Percentiles rank a stretch among this genome's conserved stretches.
Conservation (phyloP, 1,140 invertebrate species). For the Zophobas atratus region DNA sequence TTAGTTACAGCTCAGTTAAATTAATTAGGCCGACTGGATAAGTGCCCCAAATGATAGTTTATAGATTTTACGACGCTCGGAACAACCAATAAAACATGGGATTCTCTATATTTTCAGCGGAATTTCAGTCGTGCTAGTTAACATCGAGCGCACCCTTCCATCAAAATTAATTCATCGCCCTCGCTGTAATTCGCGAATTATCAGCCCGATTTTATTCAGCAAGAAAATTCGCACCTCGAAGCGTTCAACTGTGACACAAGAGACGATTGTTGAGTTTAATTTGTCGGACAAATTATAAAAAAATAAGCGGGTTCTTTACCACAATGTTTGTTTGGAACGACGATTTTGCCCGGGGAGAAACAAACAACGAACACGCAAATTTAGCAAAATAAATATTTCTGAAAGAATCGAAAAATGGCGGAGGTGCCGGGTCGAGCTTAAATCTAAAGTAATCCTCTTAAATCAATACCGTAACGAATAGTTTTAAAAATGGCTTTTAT, state of each 20-base stretch:
- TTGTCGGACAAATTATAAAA: constrained; percentile 10
- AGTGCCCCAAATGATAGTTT: constrained; percentile 40
- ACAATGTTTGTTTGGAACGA: constrained; percentile 18
- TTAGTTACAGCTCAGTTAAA: constrained; percentile 41
- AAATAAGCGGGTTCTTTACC: constrained; percentile 4
- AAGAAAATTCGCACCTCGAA: constrained; percentile 22
- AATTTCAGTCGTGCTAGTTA: neutral
- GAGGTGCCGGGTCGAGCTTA: no score
- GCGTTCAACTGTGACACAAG: neutral
- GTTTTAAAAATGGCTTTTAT: no score
- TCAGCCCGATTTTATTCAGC: constrained; percentile 16
- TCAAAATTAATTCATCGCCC: constrained; percentile 30
- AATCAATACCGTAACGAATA: no score
- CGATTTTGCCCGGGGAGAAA: neutral
- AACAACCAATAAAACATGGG: constrained; percentile 33
- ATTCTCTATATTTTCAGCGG: constrained; percentile 4
- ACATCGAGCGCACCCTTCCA: constrained; percentile 2
- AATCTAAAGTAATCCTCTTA: no score
- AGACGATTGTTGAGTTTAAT: constrained; percentile 6
- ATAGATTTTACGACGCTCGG: constrained; percentile 44
- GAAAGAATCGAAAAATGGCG: neutral
- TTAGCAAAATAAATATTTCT: neutral
- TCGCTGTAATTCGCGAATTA: constrained; percentile 20
- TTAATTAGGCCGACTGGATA: constrained; percentile 43
- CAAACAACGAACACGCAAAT: neutral